These are phyloP conservation scores for Orchestes rusci DNA, from an alignment of 2,888 invertebrate species.

Conservation along the genomic window DNA sequence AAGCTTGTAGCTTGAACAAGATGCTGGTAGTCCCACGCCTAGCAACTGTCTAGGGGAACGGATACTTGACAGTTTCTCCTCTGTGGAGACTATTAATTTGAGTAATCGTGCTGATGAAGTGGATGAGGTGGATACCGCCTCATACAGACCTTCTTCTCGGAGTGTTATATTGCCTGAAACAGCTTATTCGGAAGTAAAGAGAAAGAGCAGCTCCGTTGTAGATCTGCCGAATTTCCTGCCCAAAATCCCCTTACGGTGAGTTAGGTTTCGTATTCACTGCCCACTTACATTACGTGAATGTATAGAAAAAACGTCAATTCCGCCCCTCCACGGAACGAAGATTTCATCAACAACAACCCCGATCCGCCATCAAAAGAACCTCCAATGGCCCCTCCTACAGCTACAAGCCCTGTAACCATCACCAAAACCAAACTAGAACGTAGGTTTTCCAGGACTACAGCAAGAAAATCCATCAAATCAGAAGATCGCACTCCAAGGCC, in stretches of 20 bases:
- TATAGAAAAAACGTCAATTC: conserved; percentile 38
- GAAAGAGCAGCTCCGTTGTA: conserved; percentile 38
- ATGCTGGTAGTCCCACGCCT: too few species aligned
- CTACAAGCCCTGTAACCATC: background rate
- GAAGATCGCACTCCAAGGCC: conserved; percentile 39
- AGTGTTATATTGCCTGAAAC: background rate
- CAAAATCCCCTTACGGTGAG: conserved; percentile 30
- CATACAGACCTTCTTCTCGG: conserved; percentile 4
- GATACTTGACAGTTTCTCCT: conserved; percentile 19
- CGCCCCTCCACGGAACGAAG: conserved; percentile 36
- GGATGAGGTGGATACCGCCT: conserved; percentile 1
- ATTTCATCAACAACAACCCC: conserved; percentile 23
- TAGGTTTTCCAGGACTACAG: conserved; percentile 27
- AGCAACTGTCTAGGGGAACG: conserved; percentile 19
- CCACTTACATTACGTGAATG: too few species aligned
- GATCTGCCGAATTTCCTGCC: conserved; percentile 35
- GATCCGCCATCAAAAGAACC: conserved; percentile 3
- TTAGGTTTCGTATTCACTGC: too few species aligned
- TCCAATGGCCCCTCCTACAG: background rate
- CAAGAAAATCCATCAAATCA: conserved; percentile 27
- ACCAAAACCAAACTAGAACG: conserved; percentile 27
- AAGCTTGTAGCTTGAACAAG: too few species aligned
- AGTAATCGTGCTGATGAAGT: conserved; percentile 7
- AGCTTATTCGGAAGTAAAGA: conserved; percentile 12
- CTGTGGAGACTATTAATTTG: conserved; percentile 17